phyloP scores from a whole-genome alignment of 2,797 vertebrate species.

The Leptatherina wallacei region DNA sequence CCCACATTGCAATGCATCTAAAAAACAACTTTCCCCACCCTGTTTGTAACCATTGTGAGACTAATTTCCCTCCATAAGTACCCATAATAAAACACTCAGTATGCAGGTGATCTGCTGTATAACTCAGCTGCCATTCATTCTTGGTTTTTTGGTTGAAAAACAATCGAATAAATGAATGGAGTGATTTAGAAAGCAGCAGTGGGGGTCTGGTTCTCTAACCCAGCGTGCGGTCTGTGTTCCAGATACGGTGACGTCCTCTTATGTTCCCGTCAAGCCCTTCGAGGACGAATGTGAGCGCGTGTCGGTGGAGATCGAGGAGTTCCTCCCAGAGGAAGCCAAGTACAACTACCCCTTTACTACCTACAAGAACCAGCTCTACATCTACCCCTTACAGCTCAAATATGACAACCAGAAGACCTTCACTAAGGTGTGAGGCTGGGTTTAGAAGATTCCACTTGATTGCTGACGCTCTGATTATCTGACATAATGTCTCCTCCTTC shows the following conservation, averaged over 20 bases:
- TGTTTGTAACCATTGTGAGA: too few species aligned
- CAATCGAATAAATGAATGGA: too few species aligned
- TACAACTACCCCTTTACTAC: slow-evolving; percentile 94
- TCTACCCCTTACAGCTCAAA: slow-evolving; percentile 94
- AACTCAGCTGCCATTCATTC: too few species aligned
- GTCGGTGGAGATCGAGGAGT: slow-evolving; percentile 93
- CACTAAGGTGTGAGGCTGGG: slow-evolving; percentile 87
- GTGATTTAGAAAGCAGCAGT: background rate
- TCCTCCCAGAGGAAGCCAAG: slow-evolving; percentile 92
- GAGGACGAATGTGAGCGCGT: slow-evolving; percentile 86
- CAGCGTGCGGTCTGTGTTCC: background rate
- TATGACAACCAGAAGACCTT: slow-evolving; percentile 98
- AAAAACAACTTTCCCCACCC: too few species aligned
- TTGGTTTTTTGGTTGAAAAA: too few species aligned
- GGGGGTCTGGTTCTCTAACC: background rate
- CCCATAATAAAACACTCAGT: too few species aligned
- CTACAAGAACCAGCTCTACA: slow-evolving; percentile 95
- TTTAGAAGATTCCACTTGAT: too few species aligned
- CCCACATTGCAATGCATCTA: too few species aligned
- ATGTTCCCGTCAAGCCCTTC: slow-evolving; percentile 92
- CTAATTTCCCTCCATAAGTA: too few species aligned
- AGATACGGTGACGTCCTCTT: slow-evolving; percentile 95
- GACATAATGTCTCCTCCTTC: slow-evolving; percentile 16
- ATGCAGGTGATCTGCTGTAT: too few species aligned
- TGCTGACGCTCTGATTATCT: background rate